Conservation (phyloP, 2,888 invertebrate genomes). For the Amaurobius ferox region DNA sequence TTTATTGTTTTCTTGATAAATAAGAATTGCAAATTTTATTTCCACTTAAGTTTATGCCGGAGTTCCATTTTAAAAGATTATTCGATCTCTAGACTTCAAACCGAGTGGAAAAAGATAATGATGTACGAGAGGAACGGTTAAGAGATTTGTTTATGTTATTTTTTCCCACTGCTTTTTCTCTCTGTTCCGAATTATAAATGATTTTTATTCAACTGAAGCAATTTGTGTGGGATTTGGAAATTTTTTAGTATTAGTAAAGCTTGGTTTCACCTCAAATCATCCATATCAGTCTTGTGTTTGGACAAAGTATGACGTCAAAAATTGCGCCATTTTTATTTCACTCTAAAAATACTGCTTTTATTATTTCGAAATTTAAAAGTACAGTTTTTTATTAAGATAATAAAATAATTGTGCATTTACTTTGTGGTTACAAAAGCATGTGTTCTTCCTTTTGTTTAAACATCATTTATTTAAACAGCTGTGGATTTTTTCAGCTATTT, state of each 20-base stretch:
- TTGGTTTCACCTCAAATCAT: slow-evolving; percentile 39
- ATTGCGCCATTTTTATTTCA: neutral
- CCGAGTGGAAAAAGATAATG: slow-evolving; percentile 69
- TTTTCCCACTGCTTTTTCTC: neutral
- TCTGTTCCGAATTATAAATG: slow-evolving; percentile 41
- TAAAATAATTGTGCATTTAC: too few relatives aligned
- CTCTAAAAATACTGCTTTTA: neutral
- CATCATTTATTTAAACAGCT: too few relatives aligned
- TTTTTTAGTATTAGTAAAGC: slow-evolving; percentile 29
- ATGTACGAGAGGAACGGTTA: slow-evolving; percentile 28
- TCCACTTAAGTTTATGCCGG: slow-evolving; percentile 30
- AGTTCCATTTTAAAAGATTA: slow-evolving; percentile 47
- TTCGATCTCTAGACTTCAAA: slow-evolving; percentile 45
- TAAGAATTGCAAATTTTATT: slow-evolving; percentile 62
- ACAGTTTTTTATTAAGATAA: too few relatives aligned
- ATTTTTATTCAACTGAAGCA: neutral
- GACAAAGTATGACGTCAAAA: neutral
- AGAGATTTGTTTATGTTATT: neutral
- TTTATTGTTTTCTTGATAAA: slow-evolving; percentile 51
- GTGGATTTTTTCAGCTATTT: too few relatives aligned
- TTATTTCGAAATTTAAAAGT: too few relatives aligned
- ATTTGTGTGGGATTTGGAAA: slow-evolving; percentile 23
- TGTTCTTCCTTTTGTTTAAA: too few relatives aligned
- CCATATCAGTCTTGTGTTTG: slow-evolving; percentile 14
- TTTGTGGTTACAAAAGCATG: too few relatives aligned